Conservation (phyloP, 2,888 invertebrate species). For the Drosophila quinaria region DNA sequence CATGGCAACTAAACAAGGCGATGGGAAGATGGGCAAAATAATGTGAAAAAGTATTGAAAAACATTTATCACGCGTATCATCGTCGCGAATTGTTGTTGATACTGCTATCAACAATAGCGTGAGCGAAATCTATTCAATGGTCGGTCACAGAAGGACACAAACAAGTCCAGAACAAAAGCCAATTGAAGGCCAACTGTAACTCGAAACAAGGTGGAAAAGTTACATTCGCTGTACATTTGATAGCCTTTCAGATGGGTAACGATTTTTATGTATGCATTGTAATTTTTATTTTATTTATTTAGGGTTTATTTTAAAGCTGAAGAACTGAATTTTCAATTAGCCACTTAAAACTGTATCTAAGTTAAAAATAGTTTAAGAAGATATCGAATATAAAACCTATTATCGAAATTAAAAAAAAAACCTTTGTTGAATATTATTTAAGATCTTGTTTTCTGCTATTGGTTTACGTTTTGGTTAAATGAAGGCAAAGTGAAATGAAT, state of each 20-base stretch:
- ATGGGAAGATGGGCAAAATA: background rate
- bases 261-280: no score
- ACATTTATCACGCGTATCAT: conserved; percentile 13
- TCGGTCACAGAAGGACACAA: background rate
- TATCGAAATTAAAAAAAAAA: no score
- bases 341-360: no score
- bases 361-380: no score
- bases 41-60: background rate
- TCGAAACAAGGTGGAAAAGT: background rate
- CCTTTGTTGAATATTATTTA: no score
- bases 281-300: no score
- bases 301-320: no score
- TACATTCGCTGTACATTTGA: background rate
- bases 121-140: conserved; percentile 15
- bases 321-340: no score
- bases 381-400: no score
- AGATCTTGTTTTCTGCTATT: no score
- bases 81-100: background rate
- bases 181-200: conserved; percentile 29
- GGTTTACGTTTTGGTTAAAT: no score
- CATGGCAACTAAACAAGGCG: background rate
- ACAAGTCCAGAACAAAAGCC: conserved; percentile 31
- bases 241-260: background rate
- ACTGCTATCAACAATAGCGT: background rate
- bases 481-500: no score